Evolutionary conservation across 2,888 invertebrate species (phyloP).

Genomic region (Acheta domesticus): DNA sequence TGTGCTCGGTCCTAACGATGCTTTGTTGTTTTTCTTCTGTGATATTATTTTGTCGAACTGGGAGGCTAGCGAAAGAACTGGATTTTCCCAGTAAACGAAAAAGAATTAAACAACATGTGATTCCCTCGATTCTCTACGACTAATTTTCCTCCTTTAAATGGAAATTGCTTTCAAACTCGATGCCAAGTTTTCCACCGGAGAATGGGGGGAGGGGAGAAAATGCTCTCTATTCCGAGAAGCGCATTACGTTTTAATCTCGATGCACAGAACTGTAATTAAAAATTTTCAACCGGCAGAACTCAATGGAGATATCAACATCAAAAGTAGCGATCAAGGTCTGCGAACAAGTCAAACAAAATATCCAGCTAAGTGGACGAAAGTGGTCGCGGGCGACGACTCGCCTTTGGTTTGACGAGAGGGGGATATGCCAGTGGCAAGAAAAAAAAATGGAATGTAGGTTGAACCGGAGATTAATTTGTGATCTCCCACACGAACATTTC

Average conservation of each 20-base stretch:
- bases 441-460: neutral
- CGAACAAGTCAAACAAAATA: neutral
- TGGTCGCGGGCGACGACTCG: no score
- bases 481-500: no score
- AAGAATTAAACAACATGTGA: no score
- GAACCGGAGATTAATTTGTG: neutral
- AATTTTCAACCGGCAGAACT: neutral
- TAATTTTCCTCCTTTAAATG: neutral
- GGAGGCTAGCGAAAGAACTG: no score
- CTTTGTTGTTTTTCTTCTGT: no score
- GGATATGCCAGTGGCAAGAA: no score
- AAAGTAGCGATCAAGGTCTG: neutral
- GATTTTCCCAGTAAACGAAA: no score
- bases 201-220: neutral
- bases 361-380: neutral
- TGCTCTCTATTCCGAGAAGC: neutral
- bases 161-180: neutral
- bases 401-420: no score
- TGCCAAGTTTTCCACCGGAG: neutral
- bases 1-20: no score
- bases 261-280: neutral
- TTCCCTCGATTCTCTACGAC: no score
- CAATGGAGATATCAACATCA: neutral
- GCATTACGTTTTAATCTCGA: neutral
- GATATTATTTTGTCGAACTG: no score